A percentile compares a stretch with the other conserved stretches of the same genome.
Conservation (phyloP, 2,797 vertebrate genomes). For the Trachurus trachurus region DNA sequence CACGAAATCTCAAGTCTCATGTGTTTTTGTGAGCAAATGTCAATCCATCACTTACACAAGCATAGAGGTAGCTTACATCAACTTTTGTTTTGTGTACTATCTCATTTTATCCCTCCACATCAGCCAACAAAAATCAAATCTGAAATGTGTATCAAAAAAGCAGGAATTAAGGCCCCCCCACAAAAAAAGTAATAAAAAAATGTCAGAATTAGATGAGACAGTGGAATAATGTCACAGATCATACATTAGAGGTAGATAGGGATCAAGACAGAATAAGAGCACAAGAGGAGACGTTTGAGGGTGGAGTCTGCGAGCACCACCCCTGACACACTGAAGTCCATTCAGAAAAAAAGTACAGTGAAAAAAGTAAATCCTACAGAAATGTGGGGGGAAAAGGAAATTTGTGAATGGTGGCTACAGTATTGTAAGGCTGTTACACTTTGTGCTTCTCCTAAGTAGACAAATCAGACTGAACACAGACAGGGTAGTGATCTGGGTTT, state of each 20-base stretch:
- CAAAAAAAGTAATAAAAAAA: conserved; percentile 46
- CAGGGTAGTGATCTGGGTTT: conserved; percentile 15
- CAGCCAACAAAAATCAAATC: conserved; percentile 43
- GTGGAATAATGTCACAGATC: conserved; percentile 68
- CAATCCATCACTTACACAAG: conserved; percentile 63
- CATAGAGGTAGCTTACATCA: conserved; percentile 77
- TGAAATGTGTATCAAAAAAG: conserved; percentile 53
- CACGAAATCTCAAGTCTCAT: conserved; percentile 66
- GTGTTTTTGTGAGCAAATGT: conserved; percentile 59
- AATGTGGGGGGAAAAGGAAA: not conserved
- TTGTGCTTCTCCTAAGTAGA: conserved; percentile 36
- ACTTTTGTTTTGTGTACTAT: conserved; percentile 62
- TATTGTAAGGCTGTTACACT: conserved; percentile 43
- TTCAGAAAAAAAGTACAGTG: conserved; percentile 31
- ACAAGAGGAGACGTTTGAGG: conserved; percentile 48
- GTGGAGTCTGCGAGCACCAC: conserved; percentile 35
- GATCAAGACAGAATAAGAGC: conserved; percentile 68
- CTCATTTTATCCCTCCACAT: conserved; percentile 63
- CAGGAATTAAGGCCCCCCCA: conserved; percentile 70
- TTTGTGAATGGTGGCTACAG: conserved; percentile 10
- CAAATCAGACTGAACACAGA: conserved; percentile 41
- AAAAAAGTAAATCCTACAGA: conserved; percentile 19
- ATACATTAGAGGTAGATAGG: conserved; percentile 80
- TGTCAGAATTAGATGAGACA: conserved; percentile 63
- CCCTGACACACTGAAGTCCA: conserved; percentile 43